Evolutionary conservation across 1,140 invertebrate species (phyloP), one percentile per base, ranked within the genome.

Genomic region (Drosophila insularis): DNA sequence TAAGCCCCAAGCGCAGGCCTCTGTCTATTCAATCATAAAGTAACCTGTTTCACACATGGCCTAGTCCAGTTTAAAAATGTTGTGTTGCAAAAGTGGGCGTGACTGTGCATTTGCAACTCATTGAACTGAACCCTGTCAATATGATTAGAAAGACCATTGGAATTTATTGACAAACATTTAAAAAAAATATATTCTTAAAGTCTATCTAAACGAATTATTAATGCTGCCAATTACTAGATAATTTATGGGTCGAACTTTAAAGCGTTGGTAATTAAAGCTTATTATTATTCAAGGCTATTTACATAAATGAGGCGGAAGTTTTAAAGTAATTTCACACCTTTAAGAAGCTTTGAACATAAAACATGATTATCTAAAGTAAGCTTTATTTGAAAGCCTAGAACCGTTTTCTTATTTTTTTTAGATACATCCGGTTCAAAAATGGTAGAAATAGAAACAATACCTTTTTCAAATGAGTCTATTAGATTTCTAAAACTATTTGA

Each of bases 21-120:
- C 56, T 68, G 78, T 65, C 50, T 37, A 68, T 31, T 70, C 39
- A 58, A 53, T 77, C 56, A 77, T 65, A 63, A 85, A 80, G 64
- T 66, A 81, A 82, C 80, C 72, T 60, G 82, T 78, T 81, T 81
- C 43, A 66, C 80, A 82, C 67, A 53, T 78, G 56, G 43, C 31
- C 62, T 60, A 46, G 23, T 54, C 50, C 72, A 37, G 17, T 63
- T 11, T 40, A 19, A 59, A 50, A 39, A 50, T 62, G 74, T 71
- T 62, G 74, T 71, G 35, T 56, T 56, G 65, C 65, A 56, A 32
- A 55, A 35, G 11, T 60, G 13, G 63, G 59, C 59, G 64, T 59
- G 37, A 31, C 32, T 46, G 39, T 19, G 63, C 43, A 50, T 32
- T 65, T 61, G 53, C 63, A 63, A 58, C 39, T 67, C 40, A 63